phyloP scores from a whole-genome alignment of 2,113 vertebrate species.

The Chamaea fasciata region DNA sequence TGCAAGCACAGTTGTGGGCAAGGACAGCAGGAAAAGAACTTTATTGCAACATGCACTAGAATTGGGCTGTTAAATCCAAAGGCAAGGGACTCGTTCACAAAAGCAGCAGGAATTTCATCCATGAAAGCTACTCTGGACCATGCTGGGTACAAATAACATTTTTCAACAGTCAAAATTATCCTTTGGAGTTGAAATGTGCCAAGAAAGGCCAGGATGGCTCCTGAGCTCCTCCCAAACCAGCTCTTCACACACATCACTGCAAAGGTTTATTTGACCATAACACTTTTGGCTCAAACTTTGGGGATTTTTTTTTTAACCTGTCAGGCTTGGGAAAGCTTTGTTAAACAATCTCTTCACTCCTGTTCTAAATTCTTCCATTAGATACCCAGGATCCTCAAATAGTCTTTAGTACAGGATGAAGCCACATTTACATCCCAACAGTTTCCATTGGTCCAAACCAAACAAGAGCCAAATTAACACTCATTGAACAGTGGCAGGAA shows the following conservation, averaged over 20 bases:
- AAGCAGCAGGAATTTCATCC: neutral
- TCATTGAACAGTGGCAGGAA: neutral
- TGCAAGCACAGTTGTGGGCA: accelerated
- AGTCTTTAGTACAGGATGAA: neutral
- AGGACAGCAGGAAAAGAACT: neutral
- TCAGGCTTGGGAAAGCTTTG: neutral
- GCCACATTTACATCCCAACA: neutral
- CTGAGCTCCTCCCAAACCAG: neutral
- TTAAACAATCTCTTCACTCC: neutral
- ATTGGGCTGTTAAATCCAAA: neutral
- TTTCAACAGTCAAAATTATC: neutral
- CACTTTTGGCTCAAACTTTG: neutral
- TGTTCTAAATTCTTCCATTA: neutral
- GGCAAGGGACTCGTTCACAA: neutral
- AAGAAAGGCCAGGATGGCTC: neutral
- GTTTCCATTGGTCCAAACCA: neutral
- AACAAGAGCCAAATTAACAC: neutral
- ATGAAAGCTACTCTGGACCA: neutral
- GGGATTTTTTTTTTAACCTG: neutral
- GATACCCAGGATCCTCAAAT: neutral
- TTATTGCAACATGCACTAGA: neutral
- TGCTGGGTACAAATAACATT: neutral
- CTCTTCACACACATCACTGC: no score
- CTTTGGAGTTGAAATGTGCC: neutral
- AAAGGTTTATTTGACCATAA: no score